phyloP scores from a whole-genome alignment of 2,888 invertebrate genomes.

The Actias luna region DNA sequence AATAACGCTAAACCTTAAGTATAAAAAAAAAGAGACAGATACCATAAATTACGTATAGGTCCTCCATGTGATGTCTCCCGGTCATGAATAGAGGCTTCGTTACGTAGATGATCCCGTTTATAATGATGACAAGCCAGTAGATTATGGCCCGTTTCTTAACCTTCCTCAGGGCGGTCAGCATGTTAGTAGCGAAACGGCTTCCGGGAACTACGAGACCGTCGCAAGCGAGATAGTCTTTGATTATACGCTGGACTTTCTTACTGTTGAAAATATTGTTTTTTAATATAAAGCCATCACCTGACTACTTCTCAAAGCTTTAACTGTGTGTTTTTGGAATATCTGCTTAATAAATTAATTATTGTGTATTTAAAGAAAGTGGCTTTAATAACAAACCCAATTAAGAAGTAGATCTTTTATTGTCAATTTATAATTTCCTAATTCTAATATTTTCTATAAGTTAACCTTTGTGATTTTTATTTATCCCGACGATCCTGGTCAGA shows the following conservation, averaged over 20 bases:
- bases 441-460: too few species aligned
- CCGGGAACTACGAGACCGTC: conserved; percentile 35
- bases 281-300: too few species aligned
- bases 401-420: too few species aligned
- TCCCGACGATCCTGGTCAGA: too few species aligned
- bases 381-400: too few species aligned
- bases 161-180: conserved; percentile 35
- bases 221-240: conserved; percentile 35
- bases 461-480: too few species aligned
- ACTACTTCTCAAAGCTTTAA: too few species aligned
- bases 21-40: conserved; percentile 11
- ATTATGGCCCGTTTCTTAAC: conserved; percentile 53
- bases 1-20: not conserved
- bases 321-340: too few species aligned
- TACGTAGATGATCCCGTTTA: conserved; percentile 44
- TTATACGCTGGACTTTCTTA: conserved; percentile 23
- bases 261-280: conserved; percentile 6
- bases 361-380: too few species aligned
- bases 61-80: conserved; percentile 55
- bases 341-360: too few species aligned
- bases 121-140: conserved; percentile 49
- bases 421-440: too few species aligned
- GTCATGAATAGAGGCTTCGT: conserved; percentile 41
- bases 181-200: conserved; percentile 45
- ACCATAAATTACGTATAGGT: conserved; percentile 46